Conservation (phyloP, 2,888 invertebrate genomes). For the Horisme vitalbata region DNA sequence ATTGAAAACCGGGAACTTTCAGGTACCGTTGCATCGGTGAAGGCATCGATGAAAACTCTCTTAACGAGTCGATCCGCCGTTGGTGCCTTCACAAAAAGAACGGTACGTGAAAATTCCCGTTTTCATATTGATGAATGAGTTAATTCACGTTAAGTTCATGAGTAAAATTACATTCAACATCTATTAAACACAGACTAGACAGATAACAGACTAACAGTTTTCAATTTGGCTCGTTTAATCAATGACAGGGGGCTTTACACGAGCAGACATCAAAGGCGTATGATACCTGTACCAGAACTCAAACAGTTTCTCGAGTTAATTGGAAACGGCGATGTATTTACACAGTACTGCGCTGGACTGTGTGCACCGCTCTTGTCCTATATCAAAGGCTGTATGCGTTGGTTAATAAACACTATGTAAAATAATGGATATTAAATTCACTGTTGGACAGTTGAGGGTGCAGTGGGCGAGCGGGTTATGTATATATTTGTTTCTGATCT, state of each 20-base stretch:
- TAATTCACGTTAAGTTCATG: no score
- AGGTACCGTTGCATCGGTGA: no score
- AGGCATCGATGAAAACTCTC: no score
- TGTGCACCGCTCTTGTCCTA: constrained; percentile 64
- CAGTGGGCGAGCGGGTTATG: no score
- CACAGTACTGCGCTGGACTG: constrained; percentile 62
- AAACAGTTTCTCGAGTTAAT: constrained; percentile 70
- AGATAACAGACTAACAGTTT: constrained; percentile 15
- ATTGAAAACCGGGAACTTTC: no score
- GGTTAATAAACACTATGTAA: constrained; percentile 7
- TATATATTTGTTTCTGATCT: no score
- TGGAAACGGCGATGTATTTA: constrained; percentile 71
- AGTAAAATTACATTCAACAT: constrained; percentile 29
- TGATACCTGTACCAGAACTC: constrained; percentile 64
- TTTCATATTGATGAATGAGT: no score
- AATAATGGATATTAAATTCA: constrained; percentile 9
- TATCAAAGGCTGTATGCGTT: constrained; percentile 48
- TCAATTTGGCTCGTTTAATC: constrained; percentile 21
- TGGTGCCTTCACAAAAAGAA: no score
- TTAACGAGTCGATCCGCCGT: no score
- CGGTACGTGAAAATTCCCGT: no score
- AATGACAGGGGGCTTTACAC: constrained; percentile 46
- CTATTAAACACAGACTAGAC: constrained; percentile 3
- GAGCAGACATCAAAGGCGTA: constrained; percentile 62
- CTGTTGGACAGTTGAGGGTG: no score